Base-by-base conservation (phyloP, 2,888 invertebrate species). In the Spodoptera picta region DNA sequence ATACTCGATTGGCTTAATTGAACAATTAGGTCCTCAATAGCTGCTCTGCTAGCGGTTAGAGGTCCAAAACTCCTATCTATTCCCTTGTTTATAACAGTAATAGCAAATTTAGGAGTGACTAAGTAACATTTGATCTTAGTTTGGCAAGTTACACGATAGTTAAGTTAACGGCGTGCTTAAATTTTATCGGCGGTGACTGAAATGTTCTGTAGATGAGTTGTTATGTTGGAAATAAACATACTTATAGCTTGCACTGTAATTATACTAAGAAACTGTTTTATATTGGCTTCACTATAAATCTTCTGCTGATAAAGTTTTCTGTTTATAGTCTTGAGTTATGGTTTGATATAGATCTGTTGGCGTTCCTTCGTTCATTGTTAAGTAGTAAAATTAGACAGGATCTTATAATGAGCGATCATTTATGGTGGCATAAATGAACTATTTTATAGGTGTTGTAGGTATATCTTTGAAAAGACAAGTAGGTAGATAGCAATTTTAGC, bases 1-100 rank as follows among this genome's bases (percentile, higher is more conserved):
- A 68, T 71, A 60, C 64, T 58, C 68, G 71, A 79, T 79, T 79
- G 73, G 53, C 54, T 71, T 80, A 79, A 79, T 79, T 80, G 71
- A 65, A 64, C 73, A 69, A 78, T 79, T 73, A 79, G 56, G 46
- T 54, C 52, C 56, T 54, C 59, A 49, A 79, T 68, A 45, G 68
- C 49, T 56, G 48, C 63, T 57, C 65, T 60, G 66, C 63, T 60
- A 49, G 50, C 46, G 69, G 60, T 69, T 66, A 51, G 49, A 44
- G 61, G 57, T 45, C 54, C 46, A 43, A 31, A 48, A 63, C 53
- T 60, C 42, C 50, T 24, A 42, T 49, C 70, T 54, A 69, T 52
- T 60, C 42, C 65, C 59, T 43, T 60, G 66, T 65, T 73, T 62
- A 73, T 63, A 55, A 14, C 46, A 27, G 59, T 68, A 53, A 65